These are phyloP conservation scores for Poeciliopsis presidionis DNA, from an alignment of 2,797 vertebrate species.

Conservation along the genomic window DNA sequence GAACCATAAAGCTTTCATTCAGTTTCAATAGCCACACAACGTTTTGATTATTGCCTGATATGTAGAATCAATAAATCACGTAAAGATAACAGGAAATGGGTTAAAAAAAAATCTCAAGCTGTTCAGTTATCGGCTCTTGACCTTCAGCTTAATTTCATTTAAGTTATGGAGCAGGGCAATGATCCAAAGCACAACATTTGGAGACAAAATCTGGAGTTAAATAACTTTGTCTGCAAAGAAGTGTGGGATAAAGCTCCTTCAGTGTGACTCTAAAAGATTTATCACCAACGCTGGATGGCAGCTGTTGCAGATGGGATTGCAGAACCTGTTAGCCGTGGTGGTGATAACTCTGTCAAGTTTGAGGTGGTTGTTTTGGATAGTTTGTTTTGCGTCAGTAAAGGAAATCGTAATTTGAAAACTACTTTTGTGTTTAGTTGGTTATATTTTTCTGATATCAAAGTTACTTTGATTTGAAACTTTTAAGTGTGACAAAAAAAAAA, in stretches of 20 bases:
- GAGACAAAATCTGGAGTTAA: background rate
- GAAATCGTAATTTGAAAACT: background rate
- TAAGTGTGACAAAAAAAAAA: background rate
- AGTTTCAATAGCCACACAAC: background rate
- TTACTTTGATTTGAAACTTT: background rate
- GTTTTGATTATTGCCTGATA: background rate
- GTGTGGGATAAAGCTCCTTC: background rate
- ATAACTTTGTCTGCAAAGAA: background rate
- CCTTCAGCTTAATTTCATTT: no score
- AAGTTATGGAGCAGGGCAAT: no score
- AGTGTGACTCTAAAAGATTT: background rate
- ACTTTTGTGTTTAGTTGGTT: background rate
- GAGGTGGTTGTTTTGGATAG: background rate
- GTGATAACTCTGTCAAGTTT: background rate
- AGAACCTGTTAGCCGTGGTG: background rate
- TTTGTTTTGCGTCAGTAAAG: background rate
- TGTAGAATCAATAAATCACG: background rate
- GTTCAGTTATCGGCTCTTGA: background rate
- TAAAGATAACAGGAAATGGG: background rate
- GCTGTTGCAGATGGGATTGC: background rate
- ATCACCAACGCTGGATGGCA: background rate
- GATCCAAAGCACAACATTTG: background rate
- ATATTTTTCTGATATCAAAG: background rate
- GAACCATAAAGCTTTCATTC: background rate
- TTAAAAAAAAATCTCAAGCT: background rate